Conservation (phyloP, 2,113 vertebrate species). For the Chaetorhynchus papuensis region DNA sequence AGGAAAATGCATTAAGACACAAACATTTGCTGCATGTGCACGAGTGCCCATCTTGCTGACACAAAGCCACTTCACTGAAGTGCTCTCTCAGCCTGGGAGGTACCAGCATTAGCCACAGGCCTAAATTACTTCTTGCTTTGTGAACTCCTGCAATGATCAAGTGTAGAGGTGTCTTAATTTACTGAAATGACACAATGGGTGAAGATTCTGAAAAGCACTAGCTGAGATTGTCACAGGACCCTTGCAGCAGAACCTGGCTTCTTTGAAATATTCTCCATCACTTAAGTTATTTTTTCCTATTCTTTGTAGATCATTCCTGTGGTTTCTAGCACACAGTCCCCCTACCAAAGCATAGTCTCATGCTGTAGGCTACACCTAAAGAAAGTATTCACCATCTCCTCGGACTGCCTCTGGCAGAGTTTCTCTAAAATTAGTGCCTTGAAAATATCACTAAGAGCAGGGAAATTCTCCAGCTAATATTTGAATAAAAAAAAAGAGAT, state of each 20-base stretch:
- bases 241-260: neutral
- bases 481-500: neutral
- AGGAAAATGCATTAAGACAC: neutral
- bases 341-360: neutral
- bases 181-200: neutral
- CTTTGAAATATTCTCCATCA: neutral
- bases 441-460: neutral
- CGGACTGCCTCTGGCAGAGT: neutral
- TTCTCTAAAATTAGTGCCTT: neutral
- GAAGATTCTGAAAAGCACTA: neutral
- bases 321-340: neutral
- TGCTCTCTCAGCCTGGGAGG: conserved; percentile 12
- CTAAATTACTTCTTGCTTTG: conserved; percentile 1
- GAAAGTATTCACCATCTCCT: neutral
- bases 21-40: conserved; percentile 2
- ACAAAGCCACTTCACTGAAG: conserved; percentile 39
- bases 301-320: neutral
- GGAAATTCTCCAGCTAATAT: neutral
- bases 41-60: neutral
- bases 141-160: neutral
- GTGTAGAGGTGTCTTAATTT: neutral
- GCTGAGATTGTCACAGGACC: neutral
- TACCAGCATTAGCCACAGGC: neutral
- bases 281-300: neutral
- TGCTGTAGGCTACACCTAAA: neutral